Conservation (phyloP, 2,888 invertebrate genomes). For the Drosophila recens region DNA sequence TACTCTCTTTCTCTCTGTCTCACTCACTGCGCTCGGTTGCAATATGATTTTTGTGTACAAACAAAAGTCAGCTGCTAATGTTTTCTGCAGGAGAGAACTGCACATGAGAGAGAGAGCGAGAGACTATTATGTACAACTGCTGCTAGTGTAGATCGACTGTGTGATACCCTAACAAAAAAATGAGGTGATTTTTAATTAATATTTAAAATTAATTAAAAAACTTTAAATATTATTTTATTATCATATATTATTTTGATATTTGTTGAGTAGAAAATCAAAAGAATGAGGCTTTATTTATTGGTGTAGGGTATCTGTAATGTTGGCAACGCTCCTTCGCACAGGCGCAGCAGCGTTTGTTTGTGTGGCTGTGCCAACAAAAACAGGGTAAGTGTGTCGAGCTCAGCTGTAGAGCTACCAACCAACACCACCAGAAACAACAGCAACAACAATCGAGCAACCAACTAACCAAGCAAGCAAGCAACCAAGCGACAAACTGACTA, state of each 20-base stretch:
- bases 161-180: slow-evolving; percentile 31
- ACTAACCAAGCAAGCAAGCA: slow-evolving; percentile 24
- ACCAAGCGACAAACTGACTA: slow-evolving; percentile 31
- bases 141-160: neutral
- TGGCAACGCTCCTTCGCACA: slow-evolving; percentile 38
- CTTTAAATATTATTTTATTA: too few species aligned
- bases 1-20: slow-evolving; percentile 1
- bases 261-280: too few species aligned
- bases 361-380: slow-evolving; percentile 44
- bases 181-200: neutral
- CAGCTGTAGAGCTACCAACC: slow-evolving; percentile 67
- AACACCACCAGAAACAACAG: slow-evolving; percentile 29
- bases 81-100: slow-evolving; percentile 53
- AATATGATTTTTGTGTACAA: slow-evolving; percentile 84
- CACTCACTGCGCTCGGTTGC: slow-evolving; percentile 43
- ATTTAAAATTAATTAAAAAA: neutral
- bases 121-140: neutral
- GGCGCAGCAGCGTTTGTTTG: slow-evolving; percentile 59
- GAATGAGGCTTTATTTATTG: neutral
- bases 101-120: slow-evolving; percentile 41
- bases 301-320: neutral
- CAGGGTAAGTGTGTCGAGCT: slow-evolving; percentile 78
- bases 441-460: slow-evolving; percentile 28
- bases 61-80: slow-evolving; percentile 84
- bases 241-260: too few species aligned